phyloP scores from a whole-genome alignment of 1,140 invertebrate genomes.

The Brachionus manjavacas region DNA sequence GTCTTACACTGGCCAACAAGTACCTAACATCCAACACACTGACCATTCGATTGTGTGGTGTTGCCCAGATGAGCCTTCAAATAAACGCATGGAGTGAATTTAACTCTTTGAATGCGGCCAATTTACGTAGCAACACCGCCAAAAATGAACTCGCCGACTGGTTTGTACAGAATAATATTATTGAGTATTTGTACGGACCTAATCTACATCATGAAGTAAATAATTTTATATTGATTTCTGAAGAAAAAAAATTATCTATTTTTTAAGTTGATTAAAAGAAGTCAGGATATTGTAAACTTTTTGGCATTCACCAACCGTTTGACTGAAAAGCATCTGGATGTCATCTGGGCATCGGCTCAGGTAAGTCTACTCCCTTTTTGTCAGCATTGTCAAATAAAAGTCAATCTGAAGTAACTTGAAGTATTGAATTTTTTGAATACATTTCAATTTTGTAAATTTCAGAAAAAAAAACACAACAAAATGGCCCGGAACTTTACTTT shows the following conservation, averaged over 20 bases:
- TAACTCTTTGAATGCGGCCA: not conserved
- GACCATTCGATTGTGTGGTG: conserved; percentile 81
- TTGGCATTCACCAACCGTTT: conserved; percentile 82
- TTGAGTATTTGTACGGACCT: conserved; percentile 87
- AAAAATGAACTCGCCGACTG: conserved; percentile 78
- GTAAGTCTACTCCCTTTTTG: not conserved
- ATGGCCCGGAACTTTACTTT: no score
- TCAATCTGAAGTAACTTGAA: not conserved
- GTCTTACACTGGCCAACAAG: conserved; percentile 82
- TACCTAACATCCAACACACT: conserved; percentile 83
- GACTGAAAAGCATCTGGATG: conserved; percentile 81
- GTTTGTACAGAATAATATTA: conserved; percentile 82
- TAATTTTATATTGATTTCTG: no score
- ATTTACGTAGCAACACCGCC: conserved; percentile 52
- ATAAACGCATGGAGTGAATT: conserved; percentile 13
- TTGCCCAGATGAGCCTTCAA: conserved; percentile 76
- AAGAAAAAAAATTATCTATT: no score
- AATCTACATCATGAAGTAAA: conserved; percentile 85
- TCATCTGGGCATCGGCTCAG: conserved; percentile 79
- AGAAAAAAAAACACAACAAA: no score
- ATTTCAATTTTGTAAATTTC: no score
- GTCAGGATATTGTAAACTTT: conserved; percentile 84
- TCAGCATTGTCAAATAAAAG: not conserved
- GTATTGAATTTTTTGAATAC: no score
- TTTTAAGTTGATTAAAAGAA: conserved; percentile 79